Evolutionary conservation across 53 echinoderm and acorn worm species (phyloP).

Genomic region (Patiria pectinifera): DNA sequence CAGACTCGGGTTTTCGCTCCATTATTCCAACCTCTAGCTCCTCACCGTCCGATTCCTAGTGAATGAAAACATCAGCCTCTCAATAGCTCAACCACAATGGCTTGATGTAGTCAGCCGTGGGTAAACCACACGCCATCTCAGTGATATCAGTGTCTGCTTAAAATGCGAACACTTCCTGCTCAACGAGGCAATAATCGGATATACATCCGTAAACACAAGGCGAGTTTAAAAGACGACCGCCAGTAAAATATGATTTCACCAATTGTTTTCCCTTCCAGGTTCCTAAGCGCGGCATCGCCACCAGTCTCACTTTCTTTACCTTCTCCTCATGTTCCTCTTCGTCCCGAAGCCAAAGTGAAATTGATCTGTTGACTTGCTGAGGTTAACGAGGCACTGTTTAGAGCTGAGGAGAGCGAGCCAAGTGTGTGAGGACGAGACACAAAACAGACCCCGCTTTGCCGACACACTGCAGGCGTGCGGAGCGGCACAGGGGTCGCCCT

Average conservation of each 20-base stretch:
- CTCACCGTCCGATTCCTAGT: neutral
- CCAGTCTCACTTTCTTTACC: neutral
- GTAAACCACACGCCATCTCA: conserved; percentile 1
- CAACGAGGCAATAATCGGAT: conserved; percentile 21
- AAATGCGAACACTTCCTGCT: conserved; percentile 43
- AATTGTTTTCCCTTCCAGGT: neutral
- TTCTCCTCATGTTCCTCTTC: neutral
- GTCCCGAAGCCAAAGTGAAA: conserved; percentile 15
- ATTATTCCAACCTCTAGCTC: neutral
- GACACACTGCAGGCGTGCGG: conserved; percentile 23
- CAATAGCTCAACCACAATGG: neutral
- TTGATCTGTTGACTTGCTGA: conserved; percentile 33
- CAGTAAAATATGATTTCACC: conserved; percentile 44
- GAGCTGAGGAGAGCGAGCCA: neutral
- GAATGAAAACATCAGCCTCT: neutral
- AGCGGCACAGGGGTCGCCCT: conserved; percentile 4
- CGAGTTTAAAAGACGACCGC: neutral
- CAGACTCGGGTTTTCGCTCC: neutral
- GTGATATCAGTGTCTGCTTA: conserved; percentile 39
- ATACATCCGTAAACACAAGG: neutral
- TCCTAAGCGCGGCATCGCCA: neutral
- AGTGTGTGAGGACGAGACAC: conserved; percentile 16
- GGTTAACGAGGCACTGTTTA: conserved; percentile 33
- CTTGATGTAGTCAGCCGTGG: neutral
- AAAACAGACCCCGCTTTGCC: conserved; percentile 8